Evolutionary conservation across 92 coral and sea anemone genomes (phyloP).

Genomic region (Phenganax marumi): DNA sequence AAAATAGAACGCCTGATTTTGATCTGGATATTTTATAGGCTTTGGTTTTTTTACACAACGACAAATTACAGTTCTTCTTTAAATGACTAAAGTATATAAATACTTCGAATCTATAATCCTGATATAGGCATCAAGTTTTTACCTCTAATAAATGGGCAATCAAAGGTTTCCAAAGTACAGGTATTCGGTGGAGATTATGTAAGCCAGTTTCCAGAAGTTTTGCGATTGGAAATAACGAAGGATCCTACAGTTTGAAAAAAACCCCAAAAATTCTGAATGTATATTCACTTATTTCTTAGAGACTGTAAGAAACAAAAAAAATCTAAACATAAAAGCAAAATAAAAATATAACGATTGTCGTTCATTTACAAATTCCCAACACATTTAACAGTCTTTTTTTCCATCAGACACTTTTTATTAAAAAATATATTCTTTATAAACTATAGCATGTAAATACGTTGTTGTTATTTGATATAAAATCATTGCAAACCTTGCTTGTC

Average conservation of each 20-base stretch:
- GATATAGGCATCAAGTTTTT: not conserved
- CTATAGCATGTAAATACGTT: not conserved
- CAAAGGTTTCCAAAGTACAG: constrained; percentile 96
- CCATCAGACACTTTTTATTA: too few relatives aligned
- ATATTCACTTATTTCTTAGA: not conserved
- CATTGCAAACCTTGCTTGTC: constrained; percentile 68
- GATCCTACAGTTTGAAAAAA: constrained; percentile 63
- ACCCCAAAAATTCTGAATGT: not conserved
- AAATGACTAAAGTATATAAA: too few relatives aligned
- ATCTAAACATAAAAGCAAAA: not conserved
- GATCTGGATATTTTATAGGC: too few relatives aligned
- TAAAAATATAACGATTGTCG: too few relatives aligned
- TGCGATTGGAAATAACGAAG: constrained; percentile 95
- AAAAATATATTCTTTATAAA: too few relatives aligned
- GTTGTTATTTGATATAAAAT: not conserved
- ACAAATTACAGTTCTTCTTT: not conserved
- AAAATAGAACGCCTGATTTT: too few relatives aligned
- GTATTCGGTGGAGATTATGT: constrained; percentile 90
- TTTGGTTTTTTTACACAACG: too few relatives aligned
- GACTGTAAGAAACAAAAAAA: not conserved
- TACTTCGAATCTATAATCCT: too few relatives aligned
- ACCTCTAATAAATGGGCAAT: constrained; percentile 98
- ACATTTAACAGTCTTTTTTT: too few relatives aligned
- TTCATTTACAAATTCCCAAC: too few relatives aligned
- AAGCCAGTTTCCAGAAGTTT: constrained; percentile 95